Conservation (phyloP, 2,888 invertebrate species). For the Lumbricus terrestris region DNA sequence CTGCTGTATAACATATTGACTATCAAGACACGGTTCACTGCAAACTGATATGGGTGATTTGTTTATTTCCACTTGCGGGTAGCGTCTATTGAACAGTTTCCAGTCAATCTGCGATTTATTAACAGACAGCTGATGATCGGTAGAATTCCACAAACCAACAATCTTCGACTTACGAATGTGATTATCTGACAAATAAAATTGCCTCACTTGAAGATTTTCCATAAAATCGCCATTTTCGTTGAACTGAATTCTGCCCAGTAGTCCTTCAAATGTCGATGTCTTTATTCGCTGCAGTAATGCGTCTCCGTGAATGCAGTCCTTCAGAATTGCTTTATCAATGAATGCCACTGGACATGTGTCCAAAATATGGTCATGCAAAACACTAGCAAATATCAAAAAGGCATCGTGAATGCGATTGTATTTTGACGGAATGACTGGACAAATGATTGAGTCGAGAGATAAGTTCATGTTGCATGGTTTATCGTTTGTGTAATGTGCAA, state of each 20-base stretch:
- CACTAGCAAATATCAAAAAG: slow-evolving; percentile 44
- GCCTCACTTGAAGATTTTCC: slow-evolving; percentile 42
- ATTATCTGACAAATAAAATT: slow-evolving; percentile 34
- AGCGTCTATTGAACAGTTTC: background rate
- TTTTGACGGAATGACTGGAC: background rate
- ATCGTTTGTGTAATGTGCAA: background rate
- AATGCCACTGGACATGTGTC: slow-evolving; percentile 41
- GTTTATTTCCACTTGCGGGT: background rate
- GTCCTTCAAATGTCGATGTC: slow-evolving; percentile 42
- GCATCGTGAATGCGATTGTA: slow-evolving; percentile 41
- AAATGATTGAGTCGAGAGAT: background rate
- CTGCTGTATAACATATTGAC: slow-evolving; percentile 23
- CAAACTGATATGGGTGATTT: slow-evolving; percentile 32
- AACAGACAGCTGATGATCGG: background rate
- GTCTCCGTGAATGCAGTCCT: slow-evolving; percentile 40
- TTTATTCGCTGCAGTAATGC: slow-evolving; percentile 41
- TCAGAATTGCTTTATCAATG: slow-evolving; percentile 11
- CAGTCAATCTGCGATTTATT: background rate
- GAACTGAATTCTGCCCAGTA: slow-evolving; percentile 43
- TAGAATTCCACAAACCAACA: background rate
- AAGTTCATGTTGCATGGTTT: background rate
- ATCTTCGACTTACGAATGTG: background rate
- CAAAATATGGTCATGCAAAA: slow-evolving; percentile 41
- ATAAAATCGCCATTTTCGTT: slow-evolving; percentile 45
- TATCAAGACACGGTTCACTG: slow-evolving; percentile 30